Evolutionary conservation across 1,140 invertebrate genomes (phyloP).

Genomic region (Leptinotarsa undecemlineata): DNA sequence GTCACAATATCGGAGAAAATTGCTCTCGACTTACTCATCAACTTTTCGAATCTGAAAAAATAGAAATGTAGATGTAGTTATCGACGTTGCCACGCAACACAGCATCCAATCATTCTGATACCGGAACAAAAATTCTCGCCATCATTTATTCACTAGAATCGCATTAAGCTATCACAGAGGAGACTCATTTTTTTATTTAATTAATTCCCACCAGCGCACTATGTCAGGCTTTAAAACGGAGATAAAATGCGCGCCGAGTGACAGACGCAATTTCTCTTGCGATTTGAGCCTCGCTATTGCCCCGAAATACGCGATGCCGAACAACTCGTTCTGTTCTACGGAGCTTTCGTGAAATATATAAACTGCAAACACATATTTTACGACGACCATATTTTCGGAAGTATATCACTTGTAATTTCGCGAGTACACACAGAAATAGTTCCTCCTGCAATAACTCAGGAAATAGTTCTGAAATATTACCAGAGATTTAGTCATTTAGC

Average conservation of each 20-base stretch:
- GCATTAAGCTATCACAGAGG: constrained; percentile 48
- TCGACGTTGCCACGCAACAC: too few species aligned
- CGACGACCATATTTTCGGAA: background rate
- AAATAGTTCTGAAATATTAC: background rate
- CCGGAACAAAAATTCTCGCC: constrained; percentile 34
- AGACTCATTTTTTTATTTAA: constrained; percentile 51
- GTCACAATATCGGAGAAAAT: too few species aligned
- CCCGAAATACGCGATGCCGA: background rate
- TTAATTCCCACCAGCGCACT: constrained; percentile 51
- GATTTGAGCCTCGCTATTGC: constrained; percentile 30
- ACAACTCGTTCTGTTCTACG: background rate
- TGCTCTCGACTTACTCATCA: too few species aligned
- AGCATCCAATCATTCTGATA: background rate
- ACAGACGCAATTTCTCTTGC: constrained; percentile 50
- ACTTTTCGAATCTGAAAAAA: too few species aligned
- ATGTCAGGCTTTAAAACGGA: constrained; percentile 52
- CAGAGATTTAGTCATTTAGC: background rate
- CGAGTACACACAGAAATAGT: background rate
- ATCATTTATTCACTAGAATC: constrained; percentile 49
- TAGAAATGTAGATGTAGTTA: too few species aligned
- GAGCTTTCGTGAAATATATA: background rate
- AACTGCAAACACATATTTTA: constrained; percentile 8
- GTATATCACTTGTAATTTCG: constrained; percentile 1
- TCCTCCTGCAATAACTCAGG: background rate
- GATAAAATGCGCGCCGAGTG: constrained; percentile 50